Percentiles rank a stretch among this genome's conserved stretches.
These are phyloP conservation scores for Paramuricea clavata DNA, from an alignment of 92 coral and sea anemone genomes.

Conservation along the genomic window DNA sequence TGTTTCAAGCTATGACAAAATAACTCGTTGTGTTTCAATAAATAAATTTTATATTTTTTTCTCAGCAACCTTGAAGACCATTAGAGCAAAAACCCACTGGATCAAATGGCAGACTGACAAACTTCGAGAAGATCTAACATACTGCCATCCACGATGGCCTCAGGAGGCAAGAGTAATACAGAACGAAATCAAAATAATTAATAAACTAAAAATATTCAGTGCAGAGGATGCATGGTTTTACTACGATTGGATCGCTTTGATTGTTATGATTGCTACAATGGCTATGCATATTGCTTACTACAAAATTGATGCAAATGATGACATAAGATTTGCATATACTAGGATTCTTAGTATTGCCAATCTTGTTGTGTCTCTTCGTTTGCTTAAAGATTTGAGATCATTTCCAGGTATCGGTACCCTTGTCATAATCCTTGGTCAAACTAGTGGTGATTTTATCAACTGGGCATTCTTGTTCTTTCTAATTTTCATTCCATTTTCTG, in stretches of 20 bases:
- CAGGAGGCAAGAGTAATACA: background rate
- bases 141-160: too few relatives aligned
- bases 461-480: slow-evolving; percentile 68
- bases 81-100: slow-evolving; percentile 29
- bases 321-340: slow-evolving; percentile 66
- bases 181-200: slow-evolving; percentile 30
- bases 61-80: slow-evolving; percentile 12
- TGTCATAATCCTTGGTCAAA: slow-evolving; percentile 72
- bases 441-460: slow-evolving; percentile 64
- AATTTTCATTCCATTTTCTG: slow-evolving; percentile 72
- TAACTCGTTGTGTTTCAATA: background rate
- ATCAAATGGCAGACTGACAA: slow-evolving; percentile 37
- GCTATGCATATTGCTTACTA: slow-evolving; percentile 69
- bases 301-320: slow-evolving; percentile 39
- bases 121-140: slow-evolving; percentile 18
- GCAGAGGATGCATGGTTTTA: slow-evolving; percentile 68
- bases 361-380: slow-evolving; percentile 75
- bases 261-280: slow-evolving; percentile 67
- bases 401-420: slow-evolving; percentile 73
- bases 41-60: too few relatives aligned
- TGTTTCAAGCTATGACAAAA: too few relatives aligned
- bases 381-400: slow-evolving; percentile 75
- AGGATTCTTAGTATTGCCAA: slow-evolving; percentile 68
- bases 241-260: slow-evolving; percentile 74
- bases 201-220: slow-evolving; percentile 15